Conservation (phyloP, 2,888 invertebrate genomes). For the Dendrolimus pini region DNA sequence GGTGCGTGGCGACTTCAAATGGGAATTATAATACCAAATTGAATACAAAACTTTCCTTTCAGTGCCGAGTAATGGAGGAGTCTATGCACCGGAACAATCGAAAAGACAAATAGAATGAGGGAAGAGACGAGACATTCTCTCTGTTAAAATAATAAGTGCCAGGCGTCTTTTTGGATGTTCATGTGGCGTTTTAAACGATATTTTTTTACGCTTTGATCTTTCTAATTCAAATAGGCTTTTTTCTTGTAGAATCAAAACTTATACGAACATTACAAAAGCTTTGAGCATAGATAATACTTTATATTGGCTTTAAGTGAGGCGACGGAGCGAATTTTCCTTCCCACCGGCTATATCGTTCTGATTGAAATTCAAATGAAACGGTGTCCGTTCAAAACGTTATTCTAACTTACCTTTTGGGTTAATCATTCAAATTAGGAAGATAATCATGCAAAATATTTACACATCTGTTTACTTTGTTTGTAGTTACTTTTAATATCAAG, state of each 20-base stretch:
- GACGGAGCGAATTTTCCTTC: conserved; percentile 70
- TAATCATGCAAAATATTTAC: conserved; percentile 21
- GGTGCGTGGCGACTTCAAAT: conserved; percentile 77
- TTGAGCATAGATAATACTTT: too few species aligned
- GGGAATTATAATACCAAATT: conserved; percentile 78
- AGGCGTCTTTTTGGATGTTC: conserved; percentile 69
- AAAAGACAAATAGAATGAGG: conserved; percentile 74
- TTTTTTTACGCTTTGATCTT: conserved; percentile 75
- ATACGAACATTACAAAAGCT: conserved; percentile 74
- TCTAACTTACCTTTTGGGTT: conserved; percentile 53
- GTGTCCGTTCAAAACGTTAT: conserved; percentile 66
- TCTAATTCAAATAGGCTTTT: conserved; percentile 75
- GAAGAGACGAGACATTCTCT: conserved; percentile 64
- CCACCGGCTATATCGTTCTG: conserved; percentile 69
- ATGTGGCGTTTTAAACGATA: conserved; percentile 63
- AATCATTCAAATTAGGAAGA: conserved; percentile 47
- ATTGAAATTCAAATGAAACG: conserved; percentile 74
- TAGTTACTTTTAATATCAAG: background rate
- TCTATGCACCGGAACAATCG: conserved; percentile 76
- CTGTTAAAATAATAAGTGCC: conserved; percentile 73
- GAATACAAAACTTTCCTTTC: conserved; percentile 79
- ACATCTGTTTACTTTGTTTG: background rate
- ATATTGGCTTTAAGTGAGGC: conserved; percentile 51
- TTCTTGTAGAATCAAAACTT: conserved; percentile 68
- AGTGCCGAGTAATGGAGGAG: conserved; percentile 75